Conservation (phyloP, 2,797 vertebrate species). For the Brachyrhaphis roseni region DNA sequence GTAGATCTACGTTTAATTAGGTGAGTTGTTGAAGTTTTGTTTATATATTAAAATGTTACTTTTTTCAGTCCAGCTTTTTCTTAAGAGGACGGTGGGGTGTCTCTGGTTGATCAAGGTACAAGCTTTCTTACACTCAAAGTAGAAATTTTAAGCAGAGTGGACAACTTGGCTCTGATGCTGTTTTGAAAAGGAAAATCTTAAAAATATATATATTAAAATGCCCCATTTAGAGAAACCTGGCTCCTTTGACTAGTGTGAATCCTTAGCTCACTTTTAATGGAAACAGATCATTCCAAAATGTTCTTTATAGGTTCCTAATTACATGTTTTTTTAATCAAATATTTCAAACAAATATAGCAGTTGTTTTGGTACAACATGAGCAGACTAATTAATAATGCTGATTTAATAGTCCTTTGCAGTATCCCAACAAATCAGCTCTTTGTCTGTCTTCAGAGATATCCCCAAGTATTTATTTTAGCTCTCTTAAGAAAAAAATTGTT, state of each 20-base stretch:
- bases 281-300: neutral
- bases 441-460: neutral
- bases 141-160: slow-evolving; percentile 11
- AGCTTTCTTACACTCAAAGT: slow-evolving; percentile 5
- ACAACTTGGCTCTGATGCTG: neutral
- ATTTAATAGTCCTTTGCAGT: neutral
- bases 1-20: slow-evolving; percentile 9
- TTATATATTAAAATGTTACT: slow-evolving; percentile 20
- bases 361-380: neutral
- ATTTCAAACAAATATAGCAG: neutral
- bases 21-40: slow-evolving; percentile 25
- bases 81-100: neutral
- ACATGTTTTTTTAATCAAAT: neutral
- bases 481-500: slow-evolving; percentile 33
- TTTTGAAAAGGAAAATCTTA: slow-evolving; percentile 8
- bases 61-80: slow-evolving; percentile 13
- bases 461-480: neutral
- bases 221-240: slow-evolving; percentile 17
- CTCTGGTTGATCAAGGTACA: slow-evolving; percentile 16
- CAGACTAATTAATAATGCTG: neutral
- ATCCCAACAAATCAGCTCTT: neutral
- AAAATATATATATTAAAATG: slow-evolving; percentile 1
- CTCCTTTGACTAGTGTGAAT: slow-evolving; percentile 8
- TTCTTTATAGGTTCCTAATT: neutral
- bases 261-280: neutral